phyloP scores from a whole-genome alignment of 2,888 invertebrate genomes.

The Onchidella celtica region DNA sequence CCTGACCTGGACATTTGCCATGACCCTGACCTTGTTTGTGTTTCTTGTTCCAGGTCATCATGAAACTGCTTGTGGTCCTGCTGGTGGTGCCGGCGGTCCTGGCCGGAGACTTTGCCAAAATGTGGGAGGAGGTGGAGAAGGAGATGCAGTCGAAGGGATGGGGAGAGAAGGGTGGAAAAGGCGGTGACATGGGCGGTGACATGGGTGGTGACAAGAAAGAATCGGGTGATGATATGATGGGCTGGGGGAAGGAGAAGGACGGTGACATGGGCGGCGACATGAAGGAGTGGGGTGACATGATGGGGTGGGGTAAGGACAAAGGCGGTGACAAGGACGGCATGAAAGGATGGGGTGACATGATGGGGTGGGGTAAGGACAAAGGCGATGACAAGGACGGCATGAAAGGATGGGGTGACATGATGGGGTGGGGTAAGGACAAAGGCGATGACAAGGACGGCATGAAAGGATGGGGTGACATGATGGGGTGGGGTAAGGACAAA shows the following conservation, averaged over 20 bases:
- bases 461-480: neutral
- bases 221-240: neutral
- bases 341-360: neutral
- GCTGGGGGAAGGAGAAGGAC: neutral
- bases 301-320: neutral
- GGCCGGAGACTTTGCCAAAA: slow-evolving; percentile 10
- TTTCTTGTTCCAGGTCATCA: neutral
- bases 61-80: neutral
- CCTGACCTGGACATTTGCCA: too few species aligned
- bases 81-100: slow-evolving; percentile 1
- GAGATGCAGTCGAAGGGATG: neutral
- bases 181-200: neutral
- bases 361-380: neutral
- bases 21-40: too few species aligned
- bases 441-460: too few species aligned
- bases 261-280: neutral
- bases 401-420: neutral
- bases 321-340: neutral
- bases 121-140: slow-evolving; percentile 27
- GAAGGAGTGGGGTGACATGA: neutral
- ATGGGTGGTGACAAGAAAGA: neutral
- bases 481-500: neutral
- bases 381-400: too few species aligned
- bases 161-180: neutral
- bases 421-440: neutral